Evolutionary conservation across 2,888 invertebrate genomes (phyloP).

Genomic region (Leptodirus hochenwartii): DNA sequence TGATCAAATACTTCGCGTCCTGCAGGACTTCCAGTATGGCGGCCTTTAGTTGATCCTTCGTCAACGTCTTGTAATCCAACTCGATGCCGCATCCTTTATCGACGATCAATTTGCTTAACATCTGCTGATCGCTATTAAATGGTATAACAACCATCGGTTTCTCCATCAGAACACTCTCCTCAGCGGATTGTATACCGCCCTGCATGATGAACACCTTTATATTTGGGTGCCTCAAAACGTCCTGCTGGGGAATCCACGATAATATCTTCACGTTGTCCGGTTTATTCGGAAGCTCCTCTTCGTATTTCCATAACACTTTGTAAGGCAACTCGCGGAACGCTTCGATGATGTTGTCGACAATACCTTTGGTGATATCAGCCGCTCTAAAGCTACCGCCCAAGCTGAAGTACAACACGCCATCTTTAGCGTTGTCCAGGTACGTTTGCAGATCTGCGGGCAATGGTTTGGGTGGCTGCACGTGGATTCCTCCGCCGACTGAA

Average conservation of each 20-base stretch:
- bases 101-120: too few relatives aligned
- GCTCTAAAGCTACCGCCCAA: too few relatives aligned
- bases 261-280: background rate
- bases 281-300: background rate
- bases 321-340: background rate
- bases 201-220: conserved; percentile 2
- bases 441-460: conserved; percentile 22
- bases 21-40: too few relatives aligned
- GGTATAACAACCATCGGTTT: conserved; percentile 5
- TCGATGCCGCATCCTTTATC: too few relatives aligned
- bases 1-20: too few relatives aligned
- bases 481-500: too few relatives aligned
- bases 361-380: too few relatives aligned
- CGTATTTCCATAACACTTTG: conserved; percentile 3
- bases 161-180: background rate
- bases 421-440: conserved; percentile 20
- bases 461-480: too few relatives aligned
- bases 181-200: conserved; percentile 3
- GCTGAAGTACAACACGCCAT: conserved; percentile 26
- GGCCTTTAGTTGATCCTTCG: too few relatives aligned
- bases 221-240: conserved; percentile 3
- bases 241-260: background rate
- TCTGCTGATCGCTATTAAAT: conserved; percentile 5
- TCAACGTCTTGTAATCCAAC: too few relatives aligned
- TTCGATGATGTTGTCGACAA: background rate